Evolutionary conservation across 2,888 invertebrate genomes (phyloP).

Genomic region (Euphydryas editha): DNA sequence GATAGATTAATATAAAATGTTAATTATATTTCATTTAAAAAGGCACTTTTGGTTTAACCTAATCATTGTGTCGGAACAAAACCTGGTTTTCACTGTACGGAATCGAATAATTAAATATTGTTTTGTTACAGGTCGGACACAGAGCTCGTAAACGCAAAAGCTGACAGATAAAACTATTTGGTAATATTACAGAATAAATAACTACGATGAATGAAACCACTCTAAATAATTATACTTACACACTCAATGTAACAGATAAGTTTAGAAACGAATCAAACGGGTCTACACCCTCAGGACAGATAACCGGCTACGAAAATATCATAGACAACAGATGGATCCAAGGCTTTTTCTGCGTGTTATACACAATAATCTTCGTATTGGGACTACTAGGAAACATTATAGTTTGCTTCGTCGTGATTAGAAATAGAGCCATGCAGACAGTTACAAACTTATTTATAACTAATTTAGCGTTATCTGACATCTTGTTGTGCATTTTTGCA

Average conservation of each 20-base stretch:
- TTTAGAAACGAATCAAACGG: constrained; percentile 49
- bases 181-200: no score
- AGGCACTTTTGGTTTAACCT: background rate
- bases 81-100: constrained; percentile 1
- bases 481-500: constrained; percentile 95
- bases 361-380: constrained; percentile 92
- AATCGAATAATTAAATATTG: constrained; percentile 54
- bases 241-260: constrained; percentile 54
- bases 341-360: constrained; percentile 89
- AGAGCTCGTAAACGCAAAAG: constrained; percentile 60
- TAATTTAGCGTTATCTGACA: constrained; percentile 97
- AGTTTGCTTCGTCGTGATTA: constrained; percentile 96
- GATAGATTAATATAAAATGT: background rate
- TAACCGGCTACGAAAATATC: constrained; percentile 71
- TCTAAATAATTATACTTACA: constrained; percentile 48
- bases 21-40: background rate
- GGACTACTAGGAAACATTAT: constrained; percentile 95
- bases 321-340: constrained; percentile 88
- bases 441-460: constrained; percentile 99
- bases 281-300: constrained; percentile 44
- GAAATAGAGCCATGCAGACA: constrained; percentile 98
- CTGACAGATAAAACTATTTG: background rate
- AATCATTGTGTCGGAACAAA: background rate
- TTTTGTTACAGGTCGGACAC: constrained; percentile 73
- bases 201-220: constrained; percentile 63